These are phyloP conservation scores for Epicauta chinensis DNA, from an alignment of 1,140 invertebrate species.

Conservation along the genomic window DNA sequence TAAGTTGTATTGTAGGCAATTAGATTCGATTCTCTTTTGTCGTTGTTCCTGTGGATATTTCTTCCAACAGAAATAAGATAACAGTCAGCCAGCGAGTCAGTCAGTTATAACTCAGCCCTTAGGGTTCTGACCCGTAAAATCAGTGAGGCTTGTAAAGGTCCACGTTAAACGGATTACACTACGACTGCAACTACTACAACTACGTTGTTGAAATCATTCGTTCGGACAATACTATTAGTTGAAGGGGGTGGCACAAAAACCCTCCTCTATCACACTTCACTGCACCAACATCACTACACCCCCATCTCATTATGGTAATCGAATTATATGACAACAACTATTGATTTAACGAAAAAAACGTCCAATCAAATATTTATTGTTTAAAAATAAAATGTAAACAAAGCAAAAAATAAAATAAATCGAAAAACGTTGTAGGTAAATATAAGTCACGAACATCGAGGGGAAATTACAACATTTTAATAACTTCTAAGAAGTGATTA, in stretches of 20 bases:
- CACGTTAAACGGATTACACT: slow-evolving; percentile 26
- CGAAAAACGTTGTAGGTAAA: neutral
- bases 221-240: slow-evolving; percentile 27
- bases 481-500: slow-evolving; percentile 11
- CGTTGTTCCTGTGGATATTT: too few species aligned
- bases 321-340: slow-evolving; percentile 8
- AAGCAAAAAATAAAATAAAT: too few species aligned
- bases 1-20: too few species aligned
- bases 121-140: slow-evolving; percentile 23
- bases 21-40: too few species aligned
- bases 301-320: slow-evolving; percentile 16
- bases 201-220: slow-evolving; percentile 21
- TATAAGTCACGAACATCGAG: slow-evolving; percentile 1
- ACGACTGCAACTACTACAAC: neutral
- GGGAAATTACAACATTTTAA: slow-evolving; percentile 10
- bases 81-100: too few species aligned
- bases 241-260: slow-evolving; percentile 9
- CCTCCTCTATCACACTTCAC: slow-evolving; percentile 21
- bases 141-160: slow-evolving; percentile 28
- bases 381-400: neutral
- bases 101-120: too few species aligned
- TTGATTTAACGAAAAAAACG: slow-evolving; percentile 1
- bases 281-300: slow-evolving; percentile 20
- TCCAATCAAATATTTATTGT: neutral
- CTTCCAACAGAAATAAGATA: too few species aligned